Base-by-base conservation (phyloP, 2,797 vertebrate genomes). In the Hypotaenidia philippensis region DNA sequence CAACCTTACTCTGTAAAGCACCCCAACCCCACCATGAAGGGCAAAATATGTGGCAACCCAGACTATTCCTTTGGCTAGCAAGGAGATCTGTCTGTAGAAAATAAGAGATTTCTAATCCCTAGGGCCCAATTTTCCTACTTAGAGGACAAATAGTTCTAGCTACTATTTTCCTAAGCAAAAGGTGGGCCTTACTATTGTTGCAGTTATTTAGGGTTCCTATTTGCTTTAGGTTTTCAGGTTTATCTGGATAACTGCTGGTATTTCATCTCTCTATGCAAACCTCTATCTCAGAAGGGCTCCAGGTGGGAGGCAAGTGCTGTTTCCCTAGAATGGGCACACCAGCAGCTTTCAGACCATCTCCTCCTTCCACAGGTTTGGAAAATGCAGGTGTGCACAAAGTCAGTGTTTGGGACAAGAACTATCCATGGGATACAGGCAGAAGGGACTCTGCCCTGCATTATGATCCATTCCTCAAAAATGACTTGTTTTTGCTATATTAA, bases 1-100 rank as follows among this genome's bases (percentile, higher is more conserved):
- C 29, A 38, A 52, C 4, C 3, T 4, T n/a, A 10, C 0, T 25
- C 20, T 27, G 19, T 31, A 36, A 69, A 87, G 60, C 0, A 2
- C 21, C 4, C 9, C 36, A 69, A 18, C 13, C 47, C 25, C 41
- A 49, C 12, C 9, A 40, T 0, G 12, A 68, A 76, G 10, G 19
- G 22, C 60, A 53, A 18, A 71, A 17, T 7, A 34, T 12, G 26
- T 16, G 41, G 53, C 66, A 70, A 57, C 7, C 9, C 31, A 56
- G 32, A 15, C 4, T 5, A 16, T 31, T 69, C 21, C 25, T 74
- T n/a, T 44, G 63, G 31, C n/a, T 63, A 76, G 10, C 18, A 75
- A 68, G n/a, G 13, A 80, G 21, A 64, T 11, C 4, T 69, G 22
- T 12, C 32, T 47, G 10, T 18, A 60, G 41, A 81, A 93, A 71